Percentiles rank a stretch among this genome's conserved stretches.
Conservation (phyloP, 2,797 vertebrate species). For the Brotula barbata region DNA sequence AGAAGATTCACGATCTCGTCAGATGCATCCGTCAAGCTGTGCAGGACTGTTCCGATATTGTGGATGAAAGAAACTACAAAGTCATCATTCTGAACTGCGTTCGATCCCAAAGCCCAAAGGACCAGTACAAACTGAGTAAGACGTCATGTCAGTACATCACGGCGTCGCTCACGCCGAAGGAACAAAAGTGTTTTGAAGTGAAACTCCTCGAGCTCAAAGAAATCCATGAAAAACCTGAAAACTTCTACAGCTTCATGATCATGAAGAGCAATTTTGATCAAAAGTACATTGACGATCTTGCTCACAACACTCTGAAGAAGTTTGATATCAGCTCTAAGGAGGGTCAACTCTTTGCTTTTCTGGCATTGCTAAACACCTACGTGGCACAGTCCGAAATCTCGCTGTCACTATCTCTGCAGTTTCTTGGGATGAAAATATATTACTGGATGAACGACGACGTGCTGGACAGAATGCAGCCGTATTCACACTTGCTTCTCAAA, state of each 20-base stretch:
- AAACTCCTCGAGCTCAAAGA: constrained; percentile 80
- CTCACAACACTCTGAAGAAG: constrained; percentile 74
- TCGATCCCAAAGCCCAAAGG: constrained; percentile 76
- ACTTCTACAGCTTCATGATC: constrained; percentile 87
- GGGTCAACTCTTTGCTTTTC: constrained; percentile 74
- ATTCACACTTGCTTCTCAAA: constrained; percentile 76
- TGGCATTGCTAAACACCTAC: constrained; percentile 78
- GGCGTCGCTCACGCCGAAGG: constrained; percentile 68
- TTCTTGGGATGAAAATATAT: constrained; percentile 69
- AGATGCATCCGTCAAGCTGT: constrained; percentile 53
- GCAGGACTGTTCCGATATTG: constrained; percentile 31
- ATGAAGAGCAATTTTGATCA: constrained; percentile 81
- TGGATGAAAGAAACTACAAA: constrained; percentile 62
- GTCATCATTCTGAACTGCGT: constrained; percentile 83
- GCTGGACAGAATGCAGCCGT: constrained; percentile 76
- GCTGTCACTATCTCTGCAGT: constrained; percentile 77
- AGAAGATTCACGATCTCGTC: constrained; percentile 64
- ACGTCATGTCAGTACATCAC: constrained; percentile 72
- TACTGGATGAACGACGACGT: constrained; percentile 56
- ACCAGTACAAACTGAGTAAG: constrained; percentile 57
- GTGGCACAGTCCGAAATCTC: constrained; percentile 74
- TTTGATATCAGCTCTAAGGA: constrained; percentile 67
- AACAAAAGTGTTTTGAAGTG: constrained; percentile 79
- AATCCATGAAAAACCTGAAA: constrained; percentile 75
- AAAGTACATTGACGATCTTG: constrained; percentile 74